Percentiles rank a stretch among this genome's conserved stretches.
phyloP scores from a whole-genome alignment of 2,797 vertebrate species.

The Lepilemur ruficaudatus region DNA sequence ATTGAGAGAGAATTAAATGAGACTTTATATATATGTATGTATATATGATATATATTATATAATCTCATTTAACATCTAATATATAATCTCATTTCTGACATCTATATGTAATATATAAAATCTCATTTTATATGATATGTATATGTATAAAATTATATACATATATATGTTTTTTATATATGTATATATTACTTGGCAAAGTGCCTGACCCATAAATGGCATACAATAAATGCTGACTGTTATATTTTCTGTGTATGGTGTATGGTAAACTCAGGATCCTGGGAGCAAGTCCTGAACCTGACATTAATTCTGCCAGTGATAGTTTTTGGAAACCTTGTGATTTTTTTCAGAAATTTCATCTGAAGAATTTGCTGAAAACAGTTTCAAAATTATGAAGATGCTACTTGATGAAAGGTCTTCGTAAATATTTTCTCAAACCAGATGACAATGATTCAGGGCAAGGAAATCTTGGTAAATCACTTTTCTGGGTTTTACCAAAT shows the following conservation, averaged over 20 bases:
- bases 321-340: neutral
- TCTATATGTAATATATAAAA: neutral
- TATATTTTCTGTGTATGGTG: neutral
- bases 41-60: neutral
- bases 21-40: neutral
- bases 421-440: constrained; percentile 29
- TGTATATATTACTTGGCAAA: neutral
- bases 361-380: neutral
- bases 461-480: neutral
- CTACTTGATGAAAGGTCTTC: neutral
- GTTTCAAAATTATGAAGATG: constrained; percentile 12
- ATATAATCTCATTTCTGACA: neutral
- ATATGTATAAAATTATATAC: neutral
- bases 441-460: neutral
- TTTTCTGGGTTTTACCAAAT: neutral
- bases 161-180: neutral
- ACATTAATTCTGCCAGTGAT: neutral
- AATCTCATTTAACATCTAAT: neutral
- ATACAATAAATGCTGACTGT: neutral
- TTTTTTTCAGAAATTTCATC: neutral
- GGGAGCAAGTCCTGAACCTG: neutral
- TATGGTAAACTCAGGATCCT: neutral
- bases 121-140: neutral
- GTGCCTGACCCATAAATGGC: neutral
- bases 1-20: neutral